Percentiles rank a stretch among this genome's conserved stretches.
Conservation (phyloP, 2,797 vertebrate species). For the Anisognathus igniventris region DNA sequence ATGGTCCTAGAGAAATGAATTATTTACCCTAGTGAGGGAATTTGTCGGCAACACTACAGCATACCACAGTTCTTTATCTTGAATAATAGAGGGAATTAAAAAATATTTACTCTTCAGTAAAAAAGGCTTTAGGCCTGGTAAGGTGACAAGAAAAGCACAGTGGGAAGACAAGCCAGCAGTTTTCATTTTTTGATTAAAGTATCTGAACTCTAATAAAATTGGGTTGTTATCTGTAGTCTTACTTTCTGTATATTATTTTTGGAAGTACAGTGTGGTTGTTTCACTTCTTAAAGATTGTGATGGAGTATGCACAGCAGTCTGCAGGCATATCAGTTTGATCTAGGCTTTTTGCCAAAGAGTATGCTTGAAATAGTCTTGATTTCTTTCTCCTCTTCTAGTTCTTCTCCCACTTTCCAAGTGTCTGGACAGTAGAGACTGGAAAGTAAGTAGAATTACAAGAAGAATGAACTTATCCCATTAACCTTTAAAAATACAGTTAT, state of each 20-base stretch:
- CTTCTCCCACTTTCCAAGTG: background rate
- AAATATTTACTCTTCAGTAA: background rate
- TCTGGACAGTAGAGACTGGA: background rate
- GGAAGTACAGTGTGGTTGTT: background rate
- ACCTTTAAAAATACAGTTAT: background rate
- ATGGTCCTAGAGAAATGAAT: background rate
- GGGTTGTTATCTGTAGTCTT: background rate
- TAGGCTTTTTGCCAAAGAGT: background rate
- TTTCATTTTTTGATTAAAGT: constrained; percentile 1
- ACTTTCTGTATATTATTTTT: constrained; percentile 23
- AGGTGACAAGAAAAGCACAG: background rate
- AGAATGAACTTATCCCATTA: background rate
- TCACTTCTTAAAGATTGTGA: background rate
- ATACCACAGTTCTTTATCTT: background rate
- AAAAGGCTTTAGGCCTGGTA: background rate
- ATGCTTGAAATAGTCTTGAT: background rate
- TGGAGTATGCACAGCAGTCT: background rate
- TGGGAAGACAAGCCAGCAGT: background rate
- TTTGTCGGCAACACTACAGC: background rate
- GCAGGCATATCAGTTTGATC: constrained; percentile 5
- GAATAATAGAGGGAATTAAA: background rate
- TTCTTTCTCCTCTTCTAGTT: background rate
- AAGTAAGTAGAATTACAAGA: background rate
- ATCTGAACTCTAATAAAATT: background rate
- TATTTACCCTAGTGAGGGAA: background rate